Evolutionary conservation across 2,888 invertebrate species (phyloP).

Genomic region (Eupithecia subfuscata): DNA sequence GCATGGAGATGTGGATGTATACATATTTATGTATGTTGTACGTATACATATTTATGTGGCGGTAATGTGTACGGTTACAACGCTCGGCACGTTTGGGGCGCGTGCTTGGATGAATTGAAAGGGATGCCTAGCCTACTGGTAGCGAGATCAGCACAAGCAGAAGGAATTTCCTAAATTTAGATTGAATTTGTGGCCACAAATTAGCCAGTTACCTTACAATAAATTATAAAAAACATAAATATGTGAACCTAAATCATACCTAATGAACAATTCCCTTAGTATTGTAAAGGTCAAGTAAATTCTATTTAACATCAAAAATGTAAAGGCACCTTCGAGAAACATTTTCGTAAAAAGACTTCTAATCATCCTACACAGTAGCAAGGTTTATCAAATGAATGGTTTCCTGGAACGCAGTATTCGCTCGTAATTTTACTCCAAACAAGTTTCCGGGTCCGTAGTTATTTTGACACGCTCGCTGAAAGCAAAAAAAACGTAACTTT

Average conservation of each 20-base stretch:
- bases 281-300: background rate
- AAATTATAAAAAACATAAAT: background rate
- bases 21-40: conserved; percentile 37
- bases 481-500: conserved; percentile 57
- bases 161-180: conserved; percentile 47
- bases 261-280: background rate
- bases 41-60: conserved; percentile 61
- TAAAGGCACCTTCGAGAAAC: background rate
- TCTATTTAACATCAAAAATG: background rate
- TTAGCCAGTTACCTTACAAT: conserved; percentile 12
- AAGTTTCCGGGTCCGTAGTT: conserved; percentile 32
- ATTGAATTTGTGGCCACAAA: conserved; percentile 31
- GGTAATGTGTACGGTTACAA: conserved; percentile 60
- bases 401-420: conserved; percentile 12
- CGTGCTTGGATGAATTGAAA: conserved; percentile 67
- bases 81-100: conserved; percentile 62
- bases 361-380: conserved; percentile 17
- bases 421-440: conserved; percentile 29
- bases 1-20: conserved; percentile 44
- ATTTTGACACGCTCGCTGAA: conserved; percentile 32
- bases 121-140: conserved; percentile 47
- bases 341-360: conserved; percentile 11
- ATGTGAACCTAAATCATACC: background rate
- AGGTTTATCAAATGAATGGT: conserved; percentile 21
- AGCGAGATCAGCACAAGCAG: conserved; percentile 44